A percentile compares a stretch with the other conserved stretches of the same genome.
phyloP scores from a whole-genome alignment of 2,797 vertebrate species.

The Toxotes lorentzi region DNA sequence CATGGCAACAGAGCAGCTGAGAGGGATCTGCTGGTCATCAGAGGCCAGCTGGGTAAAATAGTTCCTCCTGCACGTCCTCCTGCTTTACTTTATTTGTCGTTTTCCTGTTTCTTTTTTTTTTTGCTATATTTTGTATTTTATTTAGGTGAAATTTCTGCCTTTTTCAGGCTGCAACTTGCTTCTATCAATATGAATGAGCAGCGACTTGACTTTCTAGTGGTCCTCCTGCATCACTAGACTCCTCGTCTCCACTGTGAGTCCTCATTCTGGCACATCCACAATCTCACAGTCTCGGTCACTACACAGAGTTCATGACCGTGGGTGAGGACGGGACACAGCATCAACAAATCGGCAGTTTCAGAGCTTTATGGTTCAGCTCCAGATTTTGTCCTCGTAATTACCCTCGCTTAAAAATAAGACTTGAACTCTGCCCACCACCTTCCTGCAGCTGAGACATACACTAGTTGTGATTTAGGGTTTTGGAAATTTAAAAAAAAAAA shows the following conservation, averaged over 20 bases:
- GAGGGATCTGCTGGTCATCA: slow-evolving; percentile 13
- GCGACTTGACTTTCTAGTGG: neutral
- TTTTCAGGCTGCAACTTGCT: neutral
- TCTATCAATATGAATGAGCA: neutral
- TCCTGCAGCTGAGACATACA: neutral
- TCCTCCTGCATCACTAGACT: slow-evolving; percentile 1
- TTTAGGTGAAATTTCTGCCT: neutral
- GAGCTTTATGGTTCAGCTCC: slow-evolving; percentile 10
- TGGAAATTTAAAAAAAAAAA: neutral
- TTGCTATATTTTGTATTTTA: neutral
- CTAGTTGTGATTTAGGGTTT: neutral
- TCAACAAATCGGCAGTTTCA: neutral
- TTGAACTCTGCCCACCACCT: neutral
- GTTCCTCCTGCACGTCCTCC: neutral
- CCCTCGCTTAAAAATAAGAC: neutral
- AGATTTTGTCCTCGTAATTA: neutral
- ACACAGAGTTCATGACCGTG: neutral
- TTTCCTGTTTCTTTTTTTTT: neutral
- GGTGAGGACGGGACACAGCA: neutral
- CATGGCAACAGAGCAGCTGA: slow-evolving; percentile 13
- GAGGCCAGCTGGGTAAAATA: slow-evolving; percentile 16
- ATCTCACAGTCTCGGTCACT: slow-evolving; percentile 28
- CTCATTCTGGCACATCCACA: slow-evolving; percentile 17
- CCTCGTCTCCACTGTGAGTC: slow-evolving; percentile 9
- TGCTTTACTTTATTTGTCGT: too few species aligned